These are phyloP conservation scores for Oasisia sp. DNA, from an alignment of 2,888 invertebrate species.

Conservation along the genomic window DNA sequence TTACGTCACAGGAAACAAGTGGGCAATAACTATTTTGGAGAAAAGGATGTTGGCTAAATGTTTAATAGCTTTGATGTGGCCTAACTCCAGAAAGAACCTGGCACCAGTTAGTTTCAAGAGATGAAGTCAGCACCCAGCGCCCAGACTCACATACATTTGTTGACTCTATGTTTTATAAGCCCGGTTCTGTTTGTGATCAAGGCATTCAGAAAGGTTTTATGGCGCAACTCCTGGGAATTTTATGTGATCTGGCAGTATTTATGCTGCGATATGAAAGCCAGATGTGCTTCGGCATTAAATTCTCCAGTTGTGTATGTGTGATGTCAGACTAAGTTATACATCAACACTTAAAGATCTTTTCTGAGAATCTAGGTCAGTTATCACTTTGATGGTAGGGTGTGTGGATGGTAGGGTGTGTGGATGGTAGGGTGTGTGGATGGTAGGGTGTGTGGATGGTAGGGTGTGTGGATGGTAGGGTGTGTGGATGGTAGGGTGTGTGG, in stretches of 20 bases:
- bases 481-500: no score
- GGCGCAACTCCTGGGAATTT: neutral
- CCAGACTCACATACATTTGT: neutral
- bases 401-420: no score
- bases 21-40: neutral
- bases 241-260: conserved; percentile 17
- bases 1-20: neutral
- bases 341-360: neutral
- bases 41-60: neutral
- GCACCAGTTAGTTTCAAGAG: neutral
- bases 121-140: neutral
- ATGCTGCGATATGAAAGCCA: neutral
- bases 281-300: neutral
- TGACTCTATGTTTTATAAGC: neutral
- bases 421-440: no score
- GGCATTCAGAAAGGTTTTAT: neutral
- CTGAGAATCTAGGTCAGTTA: neutral
- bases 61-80: neutral
- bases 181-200: neutral
- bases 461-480: no score
- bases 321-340: neutral
- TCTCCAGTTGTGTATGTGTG: neutral
- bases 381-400: neutral
- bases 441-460: no score
- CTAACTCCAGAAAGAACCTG: neutral